These are phyloP conservation scores for Eudyptes chrysolophus DNA, from an alignment of 2,113 vertebrate species.

Conservation along the genomic window DNA sequence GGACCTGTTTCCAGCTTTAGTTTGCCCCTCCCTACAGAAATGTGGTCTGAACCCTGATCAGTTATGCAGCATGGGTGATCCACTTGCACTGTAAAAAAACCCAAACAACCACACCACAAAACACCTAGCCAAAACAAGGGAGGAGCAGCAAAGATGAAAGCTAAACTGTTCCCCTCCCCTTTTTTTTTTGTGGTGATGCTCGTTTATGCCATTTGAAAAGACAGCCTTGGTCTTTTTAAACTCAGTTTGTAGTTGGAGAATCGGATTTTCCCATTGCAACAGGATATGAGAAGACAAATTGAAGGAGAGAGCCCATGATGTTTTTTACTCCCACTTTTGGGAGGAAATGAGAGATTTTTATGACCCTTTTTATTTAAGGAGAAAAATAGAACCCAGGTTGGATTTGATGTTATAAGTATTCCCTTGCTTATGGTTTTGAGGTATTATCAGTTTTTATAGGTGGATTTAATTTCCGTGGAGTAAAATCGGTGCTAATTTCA, in stretches of 20 bases:
- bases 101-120: not conserved
- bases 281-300: not conserved
- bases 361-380: conserved; percentile 53
- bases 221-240: not conserved
- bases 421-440: conserved; percentile 31
- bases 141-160: conserved; percentile 35
- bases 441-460: conserved; percentile 56
- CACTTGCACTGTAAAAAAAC: not conserved
- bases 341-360: conserved; percentile 49
- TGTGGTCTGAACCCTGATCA: not conserved
- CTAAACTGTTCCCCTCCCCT: not conserved
- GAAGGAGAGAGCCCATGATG: not conserved
- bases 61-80: not conserved
- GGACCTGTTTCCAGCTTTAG: not conserved
- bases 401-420: conserved; percentile 34
- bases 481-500: conserved; percentile 44
- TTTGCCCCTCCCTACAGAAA: not conserved
- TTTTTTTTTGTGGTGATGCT: not conserved
- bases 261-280: not conserved
- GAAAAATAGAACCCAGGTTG: conserved; percentile 50
- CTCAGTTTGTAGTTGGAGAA: not conserved
- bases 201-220: not conserved
- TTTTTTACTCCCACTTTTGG: not conserved
- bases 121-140: not conserved
- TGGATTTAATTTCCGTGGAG: conserved; percentile 50